These are phyloP conservation scores for Lepidonotus clava DNA, from an alignment of 2,888 invertebrate genomes.

Conservation along the genomic window DNA sequence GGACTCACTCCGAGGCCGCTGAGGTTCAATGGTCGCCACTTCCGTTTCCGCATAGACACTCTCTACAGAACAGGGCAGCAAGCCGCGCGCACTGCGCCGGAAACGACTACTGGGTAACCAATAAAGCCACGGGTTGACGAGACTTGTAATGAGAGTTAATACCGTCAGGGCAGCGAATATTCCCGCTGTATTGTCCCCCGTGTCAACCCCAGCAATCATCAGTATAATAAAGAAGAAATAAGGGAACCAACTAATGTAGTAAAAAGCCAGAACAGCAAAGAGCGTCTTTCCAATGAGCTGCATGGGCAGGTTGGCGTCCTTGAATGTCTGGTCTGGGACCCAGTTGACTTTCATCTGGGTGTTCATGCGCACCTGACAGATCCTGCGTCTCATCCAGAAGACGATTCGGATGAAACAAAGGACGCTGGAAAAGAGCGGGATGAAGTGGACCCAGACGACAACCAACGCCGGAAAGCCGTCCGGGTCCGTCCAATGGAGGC, in stretches of 20 bases:
- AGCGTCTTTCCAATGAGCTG: constrained; percentile 31
- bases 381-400: constrained; percentile 10
- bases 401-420: constrained; percentile 3
- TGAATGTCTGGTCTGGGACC: constrained; percentile 19
- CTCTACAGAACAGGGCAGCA: neutral
- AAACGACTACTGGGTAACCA: constrained; percentile 26
- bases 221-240: neutral
- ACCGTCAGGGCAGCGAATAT: neutral
- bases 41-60: constrained; percentile 17
- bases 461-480: constrained; percentile 2
- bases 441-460: constrained; percentile 20
- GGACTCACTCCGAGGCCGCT: constrained; percentile 7
- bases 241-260: constrained; percentile 38
- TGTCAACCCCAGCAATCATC: neutral
- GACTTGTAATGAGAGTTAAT: neutral
- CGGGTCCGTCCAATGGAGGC: neutral
- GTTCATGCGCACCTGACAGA: constrained; percentile 31
- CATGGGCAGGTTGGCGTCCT: constrained; percentile 42
- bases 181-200: neutral
- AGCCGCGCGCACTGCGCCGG: neutral
- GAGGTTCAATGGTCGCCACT: neutral
- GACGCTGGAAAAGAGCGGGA: neutral
- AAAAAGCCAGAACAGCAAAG: neutral
- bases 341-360: constrained; percentile 32
- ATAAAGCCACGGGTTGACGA: constrained; percentile 27